Percentiles rank a stretch among this genome's conserved stretches.
These are phyloP conservation scores for Anoncus sp. DNA, from an alignment of 2,888 invertebrate species.

Conservation along the genomic window DNA sequence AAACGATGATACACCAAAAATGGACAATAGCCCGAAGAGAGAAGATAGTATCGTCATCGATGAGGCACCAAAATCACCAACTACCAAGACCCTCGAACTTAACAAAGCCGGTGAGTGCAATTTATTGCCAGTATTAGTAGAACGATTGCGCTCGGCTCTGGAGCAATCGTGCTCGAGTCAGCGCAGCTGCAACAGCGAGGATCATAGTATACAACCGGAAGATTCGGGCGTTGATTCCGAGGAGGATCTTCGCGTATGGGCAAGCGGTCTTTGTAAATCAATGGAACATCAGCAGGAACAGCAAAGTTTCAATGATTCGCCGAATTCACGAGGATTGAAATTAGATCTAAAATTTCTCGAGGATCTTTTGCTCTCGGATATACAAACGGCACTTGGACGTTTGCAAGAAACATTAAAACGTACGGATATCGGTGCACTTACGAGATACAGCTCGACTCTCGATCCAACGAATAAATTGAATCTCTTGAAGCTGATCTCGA, in stretches of 20 bases:
- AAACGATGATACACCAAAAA: constrained; percentile 33
- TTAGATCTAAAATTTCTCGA: constrained; percentile 84
- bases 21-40: constrained; percentile 24
- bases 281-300: constrained; percentile 63
- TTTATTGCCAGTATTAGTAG: constrained; percentile 83
- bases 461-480: constrained; percentile 85
- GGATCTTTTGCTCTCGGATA: constrained; percentile 89
- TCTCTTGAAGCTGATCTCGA: constrained; percentile 88
- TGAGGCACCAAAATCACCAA: constrained; percentile 65
- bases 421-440: constrained; percentile 83
- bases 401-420: constrained; percentile 89
- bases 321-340: constrained; percentile 66
- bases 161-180: constrained; percentile 75
- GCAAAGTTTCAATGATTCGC: constrained; percentile 27
- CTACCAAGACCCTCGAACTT: constrained; percentile 84
- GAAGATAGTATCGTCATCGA: constrained; percentile 65
- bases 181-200: constrained; percentile 67
- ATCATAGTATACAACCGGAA: constrained; percentile 78
- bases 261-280: constrained; percentile 69
- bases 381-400: constrained; percentile 90
- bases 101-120: constrained; percentile 83
- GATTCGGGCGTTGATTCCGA: constrained; percentile 89
- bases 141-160: constrained; percentile 82
- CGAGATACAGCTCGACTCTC: constrained; percentile 84
- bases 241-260: constrained; percentile 86